phyloP scores from a whole-genome alignment of 2,888 invertebrate genomes.

The Amphipoea lucens region DNA sequence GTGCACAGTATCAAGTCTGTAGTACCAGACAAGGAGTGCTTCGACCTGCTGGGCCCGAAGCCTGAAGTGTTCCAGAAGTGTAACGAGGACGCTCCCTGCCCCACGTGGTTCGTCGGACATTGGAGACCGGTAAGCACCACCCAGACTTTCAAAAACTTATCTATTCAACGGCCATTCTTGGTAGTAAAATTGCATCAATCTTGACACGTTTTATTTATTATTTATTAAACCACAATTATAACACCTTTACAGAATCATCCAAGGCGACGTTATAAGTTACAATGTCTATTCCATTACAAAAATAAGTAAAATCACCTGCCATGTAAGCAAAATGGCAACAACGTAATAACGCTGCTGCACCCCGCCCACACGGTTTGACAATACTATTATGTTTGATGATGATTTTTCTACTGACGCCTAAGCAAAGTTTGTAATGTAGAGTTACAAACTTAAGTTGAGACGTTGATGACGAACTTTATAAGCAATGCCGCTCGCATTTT shows the following conservation, averaged over 20 bases:
- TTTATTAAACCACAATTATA: too few relatives aligned
- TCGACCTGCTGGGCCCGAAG: slow-evolving; percentile 92
- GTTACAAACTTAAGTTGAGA: not conserved
- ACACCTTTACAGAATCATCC: too few relatives aligned
- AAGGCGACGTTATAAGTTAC: too few relatives aligned
- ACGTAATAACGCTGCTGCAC: too few relatives aligned
- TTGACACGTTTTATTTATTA: not conserved
- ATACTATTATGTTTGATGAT: not conserved
- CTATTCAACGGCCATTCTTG: too few relatives aligned
- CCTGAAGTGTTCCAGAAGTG: slow-evolving; percentile 93
- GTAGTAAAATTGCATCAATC: not conserved
- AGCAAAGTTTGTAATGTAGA: not conserved
- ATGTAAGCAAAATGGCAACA: too few relatives aligned
- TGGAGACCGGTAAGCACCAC: slow-evolving; percentile 96
- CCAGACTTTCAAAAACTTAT: not conserved
- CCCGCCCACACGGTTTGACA: too few relatives aligned
- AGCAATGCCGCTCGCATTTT: not conserved
- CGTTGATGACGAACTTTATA: not conserved
- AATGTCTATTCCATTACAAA: too few relatives aligned
- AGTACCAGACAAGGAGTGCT: slow-evolving; percentile 94
- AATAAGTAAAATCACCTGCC: too few relatives aligned
- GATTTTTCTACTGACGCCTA: not conserved
- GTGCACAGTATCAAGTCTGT: slow-evolving; percentile 90
- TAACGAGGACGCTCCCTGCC: slow-evolving; percentile 94
- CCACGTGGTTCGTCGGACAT: slow-evolving; percentile 96